These are phyloP conservation scores for Eristalinus sepulchralis DNA, from an alignment of 2,888 invertebrate genomes.

Conservation along the genomic window DNA sequence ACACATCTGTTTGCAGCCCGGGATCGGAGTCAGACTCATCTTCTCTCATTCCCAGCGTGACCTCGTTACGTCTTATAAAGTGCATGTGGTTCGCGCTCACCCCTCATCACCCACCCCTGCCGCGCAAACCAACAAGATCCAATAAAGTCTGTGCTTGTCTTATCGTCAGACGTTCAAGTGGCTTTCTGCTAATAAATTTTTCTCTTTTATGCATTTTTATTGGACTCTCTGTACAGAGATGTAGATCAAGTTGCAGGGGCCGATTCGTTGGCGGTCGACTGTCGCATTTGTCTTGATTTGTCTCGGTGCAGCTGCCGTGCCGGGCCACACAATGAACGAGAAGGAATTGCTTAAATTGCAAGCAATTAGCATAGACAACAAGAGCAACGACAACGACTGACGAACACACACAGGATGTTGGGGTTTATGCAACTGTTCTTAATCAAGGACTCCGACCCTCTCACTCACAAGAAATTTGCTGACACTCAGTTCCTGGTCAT, in stretches of 20 bases:
- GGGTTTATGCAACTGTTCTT: not conserved
- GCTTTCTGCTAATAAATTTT: slow-evolving; percentile 64
- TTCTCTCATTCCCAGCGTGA: slow-evolving; percentile 57
- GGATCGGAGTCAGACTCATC: not conserved
- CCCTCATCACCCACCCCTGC: not conserved
- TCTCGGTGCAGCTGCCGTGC: not conserved
- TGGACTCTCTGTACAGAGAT: slow-evolving; percentile 11
- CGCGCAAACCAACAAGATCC: slow-evolving; percentile 37
- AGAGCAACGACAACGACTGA: not conserved
- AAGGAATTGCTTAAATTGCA: slow-evolving; percentile 64
- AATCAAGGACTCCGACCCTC: not conserved
- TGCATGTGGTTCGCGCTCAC: not conserved
- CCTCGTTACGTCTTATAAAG: slow-evolving; percentile 55
- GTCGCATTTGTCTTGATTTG: slow-evolving; percentile 4
- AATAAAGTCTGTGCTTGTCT: slow-evolving; percentile 53
- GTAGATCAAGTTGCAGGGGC: not conserved
- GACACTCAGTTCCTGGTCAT: not conserved
- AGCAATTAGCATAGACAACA: slow-evolving; percentile 60
- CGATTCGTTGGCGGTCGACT: no score
- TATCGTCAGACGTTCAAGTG: slow-evolving; percentile 53
- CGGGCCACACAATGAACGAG: slow-evolving; percentile 41
- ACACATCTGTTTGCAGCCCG: not conserved
- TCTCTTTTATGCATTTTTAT: slow-evolving; percentile 59
- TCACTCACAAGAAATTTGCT: not conserved
- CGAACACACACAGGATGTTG: slow-evolving; percentile 16